Base-by-base conservation (phyloP, 2,797 vertebrate species). In the Erithacus rubecula region DNA sequence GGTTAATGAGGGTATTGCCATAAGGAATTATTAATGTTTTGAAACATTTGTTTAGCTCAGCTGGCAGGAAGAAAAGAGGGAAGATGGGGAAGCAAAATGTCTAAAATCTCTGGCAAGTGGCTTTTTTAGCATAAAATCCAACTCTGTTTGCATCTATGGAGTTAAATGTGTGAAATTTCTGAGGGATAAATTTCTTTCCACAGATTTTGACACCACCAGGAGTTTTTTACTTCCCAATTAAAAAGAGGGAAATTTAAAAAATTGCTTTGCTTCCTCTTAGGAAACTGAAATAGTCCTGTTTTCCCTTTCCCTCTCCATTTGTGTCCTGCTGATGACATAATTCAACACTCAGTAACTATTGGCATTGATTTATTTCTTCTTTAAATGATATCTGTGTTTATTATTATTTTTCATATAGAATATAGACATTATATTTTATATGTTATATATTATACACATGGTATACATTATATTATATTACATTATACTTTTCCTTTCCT, bases 111-210 rank as follows among this genome's bases (percentile, higher is more conserved):
- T 3, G 56, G 46, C 44, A 36, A 41, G 26, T 34, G 26, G 24
- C 34, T 80, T 88, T 69, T 93, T 75, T 15, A 32, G 46, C 72
- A 26, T 68, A 60, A 93, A 90, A 53, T 18, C 62, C 36, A 11
- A 1, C 19, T 58, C 30, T 29, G 0, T 20, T 9, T 10, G 62
- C 9, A 9, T 22, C 26, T 76, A 1, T 47, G 46, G 47, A 55
- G 43, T 37, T 83, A 36, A 30, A 12, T 14, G 39, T 3, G 9
- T 55, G 44, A 27, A 8, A 44, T 76, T 75, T 58, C 37, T 37
- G 29, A 69, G 67, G 36, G 59, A 22, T 51, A 39, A 12, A 34
- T 21, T 84, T 56, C 53, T 55, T 70, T 17, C 47, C 32, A 27
- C n/a, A 37, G 17, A 39, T 37, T 51, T 29, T 36, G 21, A 29